These are phyloP conservation scores for Promerops cafer DNA, from an alignment of 2,113 vertebrate species.

Conservation along the genomic window DNA sequence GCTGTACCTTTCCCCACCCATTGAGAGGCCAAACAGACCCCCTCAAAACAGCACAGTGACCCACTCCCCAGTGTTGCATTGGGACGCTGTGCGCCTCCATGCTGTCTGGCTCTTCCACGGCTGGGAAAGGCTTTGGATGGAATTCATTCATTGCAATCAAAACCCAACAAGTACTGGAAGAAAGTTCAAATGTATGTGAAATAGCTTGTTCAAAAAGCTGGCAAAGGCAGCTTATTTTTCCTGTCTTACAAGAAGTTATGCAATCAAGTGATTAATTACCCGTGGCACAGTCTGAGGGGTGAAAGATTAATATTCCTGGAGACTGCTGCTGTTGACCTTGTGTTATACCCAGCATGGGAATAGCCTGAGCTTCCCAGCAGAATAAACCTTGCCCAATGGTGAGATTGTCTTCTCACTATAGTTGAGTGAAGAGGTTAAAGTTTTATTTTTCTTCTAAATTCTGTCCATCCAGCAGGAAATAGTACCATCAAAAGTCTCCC, in stretches of 20 bases:
- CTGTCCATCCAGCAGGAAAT: conserved; percentile 52
- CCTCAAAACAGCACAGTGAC: not conserved
- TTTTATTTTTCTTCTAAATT: conserved; percentile 51
- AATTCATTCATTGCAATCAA: conserved; percentile 45
- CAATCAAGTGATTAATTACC: conserved; percentile 69
- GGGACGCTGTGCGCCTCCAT: not conserved
- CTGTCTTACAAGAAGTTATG: conserved; percentile 69
- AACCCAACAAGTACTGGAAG: conserved; percentile 58
- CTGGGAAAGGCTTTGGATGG: conserved; percentile 31
- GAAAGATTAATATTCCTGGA: conserved; percentile 68
- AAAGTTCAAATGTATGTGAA: conserved; percentile 67
- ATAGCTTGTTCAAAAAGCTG: conserved; percentile 59
- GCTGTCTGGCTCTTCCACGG: not conserved
- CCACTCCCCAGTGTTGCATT: not conserved
- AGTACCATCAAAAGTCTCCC: conserved; percentile 37
- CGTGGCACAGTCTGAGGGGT: conserved; percentile 52
- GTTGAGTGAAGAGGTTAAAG: conserved; percentile 55
- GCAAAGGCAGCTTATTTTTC: conserved; percentile 65
- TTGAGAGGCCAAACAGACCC: not conserved
- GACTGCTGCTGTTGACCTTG: conserved; percentile 64
- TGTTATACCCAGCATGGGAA: conserved; percentile 56
- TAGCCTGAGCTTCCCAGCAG: conserved; percentile 48
- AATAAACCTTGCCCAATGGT: conserved; percentile 41
- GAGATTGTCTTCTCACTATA: conserved; percentile 15
- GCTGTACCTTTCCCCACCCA: not conserved